Percentiles rank a stretch among this genome's conserved stretches.
These are phyloP conservation scores for Drosophila kanapiae DNA, from an alignment of 1,140 invertebrate species.

Conservation along the genomic window DNA sequence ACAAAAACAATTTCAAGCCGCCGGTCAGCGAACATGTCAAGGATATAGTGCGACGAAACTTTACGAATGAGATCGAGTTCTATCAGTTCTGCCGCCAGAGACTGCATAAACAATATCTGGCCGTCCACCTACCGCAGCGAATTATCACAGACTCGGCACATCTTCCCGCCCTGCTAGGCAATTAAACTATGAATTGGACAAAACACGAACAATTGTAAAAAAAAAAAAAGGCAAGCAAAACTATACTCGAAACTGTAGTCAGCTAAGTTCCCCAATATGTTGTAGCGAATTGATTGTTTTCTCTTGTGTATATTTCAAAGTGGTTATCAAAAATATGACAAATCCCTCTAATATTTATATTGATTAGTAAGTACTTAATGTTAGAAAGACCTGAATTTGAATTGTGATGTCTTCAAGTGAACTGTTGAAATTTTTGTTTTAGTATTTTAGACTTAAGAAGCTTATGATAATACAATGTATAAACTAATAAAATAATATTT, in stretches of 20 bases:
- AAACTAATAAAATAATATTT: constrained; percentile 51
- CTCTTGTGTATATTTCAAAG: constrained; percentile 73
- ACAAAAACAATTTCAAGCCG: constrained; percentile 94
- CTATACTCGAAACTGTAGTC: constrained; percentile 61
- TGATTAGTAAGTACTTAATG: constrained; percentile 64
- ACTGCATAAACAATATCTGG: constrained; percentile 92
- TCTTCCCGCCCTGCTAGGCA: constrained; percentile 31
- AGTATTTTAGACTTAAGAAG: constrained; percentile 60
- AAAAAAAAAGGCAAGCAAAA: constrained; percentile 41
- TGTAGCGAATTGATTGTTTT: constrained; percentile 65
- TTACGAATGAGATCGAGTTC: constrained; percentile 96
- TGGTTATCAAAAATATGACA: constrained; percentile 60
- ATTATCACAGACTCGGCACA: constrained; percentile 65
- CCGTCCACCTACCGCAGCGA: constrained; percentile 87
- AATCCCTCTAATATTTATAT: constrained; percentile 64
- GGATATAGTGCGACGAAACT: constrained; percentile 93
- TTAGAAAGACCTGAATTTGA: constrained; percentile 59
- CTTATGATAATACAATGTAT: constrained; percentile 48
- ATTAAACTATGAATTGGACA: constrained; percentile 20
- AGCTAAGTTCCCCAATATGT: constrained; percentile 52
- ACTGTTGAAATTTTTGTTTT: constrained; percentile 81
- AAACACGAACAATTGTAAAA: constrained; percentile 40
- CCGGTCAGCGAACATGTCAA: constrained; percentile 94
- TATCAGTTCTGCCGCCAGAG: constrained; percentile 95
- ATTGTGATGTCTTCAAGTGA: constrained; percentile 80